A percentile compares a stretch with the other conserved stretches of the same genome.
Evolutionary conservation across 1,140 invertebrate genomes (phyloP).

Genomic region (Hycleus cichorii): DNA sequence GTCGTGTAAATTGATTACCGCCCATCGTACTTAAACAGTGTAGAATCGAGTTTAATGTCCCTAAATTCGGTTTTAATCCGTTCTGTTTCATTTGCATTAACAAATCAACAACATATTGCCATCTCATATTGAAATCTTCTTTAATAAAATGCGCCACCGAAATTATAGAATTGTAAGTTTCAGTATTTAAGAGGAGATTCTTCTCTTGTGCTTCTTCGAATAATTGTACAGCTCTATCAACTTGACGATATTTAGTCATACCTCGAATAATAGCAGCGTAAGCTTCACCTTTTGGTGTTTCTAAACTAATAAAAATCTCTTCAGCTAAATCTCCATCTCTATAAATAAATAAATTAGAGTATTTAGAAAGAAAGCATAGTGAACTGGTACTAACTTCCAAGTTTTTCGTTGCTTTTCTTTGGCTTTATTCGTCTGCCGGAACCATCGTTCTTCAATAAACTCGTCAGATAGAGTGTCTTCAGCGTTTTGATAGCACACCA

Average conservation of each 20-base stretch:
- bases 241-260: slow-evolving; percentile 60
- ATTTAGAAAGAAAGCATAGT: neutral
- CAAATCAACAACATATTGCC: slow-evolving; percentile 52
- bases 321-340: slow-evolving; percentile 62
- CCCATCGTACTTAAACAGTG: slow-evolving; percentile 47
- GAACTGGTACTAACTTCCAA: slow-evolving; percentile 58
- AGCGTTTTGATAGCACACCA: slow-evolving; percentile 76
- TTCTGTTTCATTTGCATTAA: slow-evolving; percentile 52
- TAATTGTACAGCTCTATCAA: slow-evolving; percentile 55
- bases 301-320: slow-evolving; percentile 55
- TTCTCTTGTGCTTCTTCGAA: slow-evolving; percentile 60
- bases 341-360: slow-evolving; percentile 16
- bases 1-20: slow-evolving; percentile 40
- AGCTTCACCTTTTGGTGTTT: slow-evolving; percentile 52
- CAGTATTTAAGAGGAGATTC: slow-evolving; percentile 52
- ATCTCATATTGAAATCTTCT: slow-evolving; percentile 55
- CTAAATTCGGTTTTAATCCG: slow-evolving; percentile 58
- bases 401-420: slow-evolving; percentile 53
- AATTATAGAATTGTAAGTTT: slow-evolving; percentile 68
- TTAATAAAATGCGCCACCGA: slow-evolving; percentile 49
- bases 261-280: slow-evolving; percentile 66
- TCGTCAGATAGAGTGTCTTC: slow-evolving; percentile 56
- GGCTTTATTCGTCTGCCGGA: slow-evolving; percentile 43
- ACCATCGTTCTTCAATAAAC: slow-evolving; percentile 74
- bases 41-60: slow-evolving; percentile 67